Evolutionary conservation across 2,113 vertebrate species (phyloP).

Genomic region (Lota lota): DNA sequence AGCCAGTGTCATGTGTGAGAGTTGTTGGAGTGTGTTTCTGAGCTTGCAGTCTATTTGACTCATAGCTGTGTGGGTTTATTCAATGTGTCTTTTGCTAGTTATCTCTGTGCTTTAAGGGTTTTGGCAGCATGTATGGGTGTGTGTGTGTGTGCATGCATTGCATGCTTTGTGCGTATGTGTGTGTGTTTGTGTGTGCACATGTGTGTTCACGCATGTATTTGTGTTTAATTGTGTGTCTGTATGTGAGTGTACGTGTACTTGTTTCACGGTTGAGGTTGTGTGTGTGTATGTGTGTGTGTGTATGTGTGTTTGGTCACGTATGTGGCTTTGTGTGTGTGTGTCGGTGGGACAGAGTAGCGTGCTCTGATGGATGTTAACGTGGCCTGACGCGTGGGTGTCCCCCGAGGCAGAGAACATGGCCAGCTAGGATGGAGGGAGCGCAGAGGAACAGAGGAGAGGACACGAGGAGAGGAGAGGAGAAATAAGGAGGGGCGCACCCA

Average conservation of each 20-base stretch:
- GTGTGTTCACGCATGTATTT: background rate
- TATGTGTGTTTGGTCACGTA: conserved; percentile 6
- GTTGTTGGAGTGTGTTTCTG: too few species aligned
- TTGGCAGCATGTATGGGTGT: too few species aligned
- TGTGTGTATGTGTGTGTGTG: background rate
- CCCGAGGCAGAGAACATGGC: conserved; percentile 58
- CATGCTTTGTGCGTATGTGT: background rate
- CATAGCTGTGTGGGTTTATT: too few species aligned
- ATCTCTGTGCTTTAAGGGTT: too few species aligned
- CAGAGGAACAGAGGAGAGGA: conserved; percentile 9
- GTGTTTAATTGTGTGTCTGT: too few species aligned
- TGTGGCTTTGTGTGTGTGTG: conserved; percentile 33
- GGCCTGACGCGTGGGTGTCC: conserved; percentile 76
- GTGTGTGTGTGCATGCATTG: too few species aligned
- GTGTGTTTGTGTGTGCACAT: background rate
- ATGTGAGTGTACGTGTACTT: too few species aligned
- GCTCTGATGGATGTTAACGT: conserved; percentile 78
- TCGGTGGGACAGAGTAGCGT: conserved; percentile 63
- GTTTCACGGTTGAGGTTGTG: too few species aligned
- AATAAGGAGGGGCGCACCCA: conserved; percentile 28
- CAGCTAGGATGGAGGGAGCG: conserved; percentile 41
- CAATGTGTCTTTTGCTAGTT: too few species aligned
- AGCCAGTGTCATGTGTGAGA: conserved; percentile 8
- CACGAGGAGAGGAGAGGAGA: conserved; percentile 7
- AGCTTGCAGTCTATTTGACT: too few species aligned